Evolutionary conservation across 2,797 vertebrate species (phyloP).

Genomic region (Falco berigora): DNA sequence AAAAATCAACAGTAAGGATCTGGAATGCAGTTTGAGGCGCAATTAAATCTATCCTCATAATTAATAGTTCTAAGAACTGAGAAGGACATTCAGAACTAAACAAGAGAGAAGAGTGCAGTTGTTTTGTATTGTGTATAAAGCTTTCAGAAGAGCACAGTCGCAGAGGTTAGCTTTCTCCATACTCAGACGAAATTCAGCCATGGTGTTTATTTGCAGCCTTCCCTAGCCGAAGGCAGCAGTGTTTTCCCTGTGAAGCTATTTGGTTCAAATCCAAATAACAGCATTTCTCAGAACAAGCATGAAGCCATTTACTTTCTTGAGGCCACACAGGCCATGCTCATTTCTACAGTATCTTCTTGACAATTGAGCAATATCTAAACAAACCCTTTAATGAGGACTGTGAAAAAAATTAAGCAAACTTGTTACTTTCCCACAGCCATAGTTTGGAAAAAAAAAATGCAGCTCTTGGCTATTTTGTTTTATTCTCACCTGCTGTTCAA

Average conservation of each 20-base stretch:
- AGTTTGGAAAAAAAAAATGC: background rate
- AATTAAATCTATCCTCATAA: background rate
- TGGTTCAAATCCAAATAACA: background rate
- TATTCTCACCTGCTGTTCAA: background rate
- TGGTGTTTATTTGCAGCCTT: background rate
- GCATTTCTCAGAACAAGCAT: background rate
- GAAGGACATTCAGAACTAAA: background rate
- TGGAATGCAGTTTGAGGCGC: background rate
- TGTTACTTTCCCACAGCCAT: background rate
- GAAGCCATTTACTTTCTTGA: background rate
- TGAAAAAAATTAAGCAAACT: background rate
- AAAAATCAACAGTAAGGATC: background rate
- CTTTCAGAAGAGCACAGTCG: background rate
- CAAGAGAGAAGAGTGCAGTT: background rate
- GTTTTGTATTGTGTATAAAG: background rate
- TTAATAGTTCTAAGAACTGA: background rate
- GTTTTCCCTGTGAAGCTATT: constrained; percentile 10
- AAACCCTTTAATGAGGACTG: background rate
- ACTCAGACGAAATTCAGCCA: background rate
- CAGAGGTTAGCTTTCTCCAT: background rate
- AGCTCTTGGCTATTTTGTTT: background rate
- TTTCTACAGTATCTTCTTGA: background rate
- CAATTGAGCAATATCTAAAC: background rate
- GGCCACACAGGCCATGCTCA: background rate
- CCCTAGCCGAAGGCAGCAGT: background rate